Base-by-base conservation (phyloP, 2,888 invertebrate species). In the Cenopis cana region DNA sequence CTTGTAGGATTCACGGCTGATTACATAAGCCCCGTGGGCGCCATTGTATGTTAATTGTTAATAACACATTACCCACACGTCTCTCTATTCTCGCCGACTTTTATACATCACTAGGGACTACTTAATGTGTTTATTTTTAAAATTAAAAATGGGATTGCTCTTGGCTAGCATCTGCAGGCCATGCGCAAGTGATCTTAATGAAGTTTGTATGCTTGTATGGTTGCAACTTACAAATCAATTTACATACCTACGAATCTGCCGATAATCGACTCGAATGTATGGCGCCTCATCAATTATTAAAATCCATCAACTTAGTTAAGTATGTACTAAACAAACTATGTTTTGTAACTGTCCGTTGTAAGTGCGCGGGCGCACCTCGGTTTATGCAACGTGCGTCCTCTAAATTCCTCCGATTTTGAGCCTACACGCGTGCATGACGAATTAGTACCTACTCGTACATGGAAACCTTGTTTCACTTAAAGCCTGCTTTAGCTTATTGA, bases 351-450 rank as follows among this genome's bases (percentile, higher is more conserved):
- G 29, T 49, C 54, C 18, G 29, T 52, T 56, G n/a, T 11, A 18
- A 24, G n/a, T 20, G 54, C 65, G 65, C 70, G 18, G 65, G 70
- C 67, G 71, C 67, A 24, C 71, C 71, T 67, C 12, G n/a, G 17
- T 46, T 67, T 61, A 66, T 56, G 71, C 71, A 71, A 71, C 60
- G 56, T 38, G 36, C 73, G 84, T 82, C 86, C 85, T 85, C 78
- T 70, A 80, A 83, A 82, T 76, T 71, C 76, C 79, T 75, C 74
- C 54, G 69, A 70, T 65, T 67, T 66, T 49, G 71, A 71, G 29
- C 67, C 60, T 67, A 71, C 71, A 66, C 55, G 71, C 71, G 71
- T 71, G 71, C 55, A 46, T 66, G 55, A 46, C 49, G 70, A 49
- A 67, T 71, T 71, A 67, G 60, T 67, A 55, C 55, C 54, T 66